These are phyloP conservation scores for Recurvirostra avosetta DNA, from an alignment of 2,113 vertebrate genomes.

Conservation along the genomic window DNA sequence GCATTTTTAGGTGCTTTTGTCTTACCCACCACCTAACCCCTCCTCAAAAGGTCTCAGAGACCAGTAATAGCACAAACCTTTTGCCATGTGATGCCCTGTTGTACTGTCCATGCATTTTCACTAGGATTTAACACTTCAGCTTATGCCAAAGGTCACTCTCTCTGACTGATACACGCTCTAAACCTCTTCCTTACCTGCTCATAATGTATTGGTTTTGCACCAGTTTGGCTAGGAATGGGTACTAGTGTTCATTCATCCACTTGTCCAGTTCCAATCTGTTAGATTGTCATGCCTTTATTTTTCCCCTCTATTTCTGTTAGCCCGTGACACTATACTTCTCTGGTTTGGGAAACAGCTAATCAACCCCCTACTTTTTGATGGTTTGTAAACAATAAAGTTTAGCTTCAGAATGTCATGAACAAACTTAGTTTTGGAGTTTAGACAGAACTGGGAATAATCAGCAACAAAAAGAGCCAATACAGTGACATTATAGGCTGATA, in stretches of 20 bases:
- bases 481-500: background rate
- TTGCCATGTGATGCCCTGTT: background rate
- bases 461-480: background rate
- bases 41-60: background rate
- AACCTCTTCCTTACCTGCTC: background rate
- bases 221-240: background rate
- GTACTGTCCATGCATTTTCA: background rate
- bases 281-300: background rate
- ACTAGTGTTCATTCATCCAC: background rate
- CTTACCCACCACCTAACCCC: background rate
- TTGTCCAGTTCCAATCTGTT: background rate
- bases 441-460: background rate
- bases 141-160: background rate
- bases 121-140: background rate
- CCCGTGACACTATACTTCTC: background rate
- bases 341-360: background rate
- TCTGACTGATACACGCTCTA: background rate
- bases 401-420: background rate
- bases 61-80: background rate
- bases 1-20: background rate
- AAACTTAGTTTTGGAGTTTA: background rate
- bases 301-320: background rate
- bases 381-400: background rate
- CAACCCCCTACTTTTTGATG: background rate
- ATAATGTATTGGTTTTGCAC: background rate